These are phyloP conservation scores for Opisthograptis luteolata DNA, from an alignment of 2,888 invertebrate species.

Conservation along the genomic window DNA sequence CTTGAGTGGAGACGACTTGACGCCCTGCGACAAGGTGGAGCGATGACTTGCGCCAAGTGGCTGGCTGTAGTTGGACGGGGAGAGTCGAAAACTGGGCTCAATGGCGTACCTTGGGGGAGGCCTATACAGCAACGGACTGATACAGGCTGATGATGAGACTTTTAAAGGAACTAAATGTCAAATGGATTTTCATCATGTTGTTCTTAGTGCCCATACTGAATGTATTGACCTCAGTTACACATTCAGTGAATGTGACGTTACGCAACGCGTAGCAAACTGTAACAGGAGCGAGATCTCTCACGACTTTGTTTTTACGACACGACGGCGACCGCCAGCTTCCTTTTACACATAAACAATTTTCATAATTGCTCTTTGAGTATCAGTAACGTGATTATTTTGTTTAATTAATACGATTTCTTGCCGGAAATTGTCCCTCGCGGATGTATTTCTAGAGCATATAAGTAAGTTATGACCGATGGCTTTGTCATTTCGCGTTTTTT, in stretches of 20 bases:
- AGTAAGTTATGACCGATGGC: slow-evolving; percentile 54
- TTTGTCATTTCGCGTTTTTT: slow-evolving; percentile 73
- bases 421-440: slow-evolving; percentile 33
- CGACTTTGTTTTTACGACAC: slow-evolving; percentile 26
- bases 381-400: slow-evolving; percentile 26
- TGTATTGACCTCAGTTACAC: slow-evolving; percentile 6
- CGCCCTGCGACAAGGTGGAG: no score
- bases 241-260: slow-evolving; percentile 28
- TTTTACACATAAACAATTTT: slow-evolving; percentile 24
- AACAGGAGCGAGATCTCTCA: slow-evolving; percentile 26
- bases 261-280: slow-evolving; percentile 27
- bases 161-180: no score
- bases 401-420: slow-evolving; percentile 28
- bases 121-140: no score
- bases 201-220: slow-evolving; percentile 10
- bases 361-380: slow-evolving; percentile 27
- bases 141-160: no score
- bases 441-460: slow-evolving; percentile 38
- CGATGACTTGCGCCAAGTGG: no score
- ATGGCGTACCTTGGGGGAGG: no score
- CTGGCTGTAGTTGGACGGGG: no score
- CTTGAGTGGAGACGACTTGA: no score
- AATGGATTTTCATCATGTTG: no score
- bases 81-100: no score
- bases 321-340: slow-evolving; percentile 14